Evolutionary conservation across 2,797 vertebrate genomes (phyloP).

Genomic region (Leuciscus waleckii): DNA sequence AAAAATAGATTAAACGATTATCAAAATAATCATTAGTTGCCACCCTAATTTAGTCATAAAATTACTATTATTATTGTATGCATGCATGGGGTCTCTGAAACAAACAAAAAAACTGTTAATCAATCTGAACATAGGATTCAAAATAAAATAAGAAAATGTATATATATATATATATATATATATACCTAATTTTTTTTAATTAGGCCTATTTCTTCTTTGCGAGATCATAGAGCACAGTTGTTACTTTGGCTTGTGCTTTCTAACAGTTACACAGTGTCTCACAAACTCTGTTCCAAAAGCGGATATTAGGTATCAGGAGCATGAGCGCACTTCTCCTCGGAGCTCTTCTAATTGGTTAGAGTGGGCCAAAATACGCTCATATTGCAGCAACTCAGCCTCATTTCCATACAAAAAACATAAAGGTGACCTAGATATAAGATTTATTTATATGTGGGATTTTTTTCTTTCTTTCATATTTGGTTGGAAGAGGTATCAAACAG

Average conservation of each 20-base stretch:
- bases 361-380: conserved; percentile 79
- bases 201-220: background rate
- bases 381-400: conserved; percentile 78
- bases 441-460: conserved; percentile 46
- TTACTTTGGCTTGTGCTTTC: conserved; percentile 26
- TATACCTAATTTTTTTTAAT: background rate
- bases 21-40: background rate
- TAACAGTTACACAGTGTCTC: conserved; percentile 31
- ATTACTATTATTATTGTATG: background rate
- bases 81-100: background rate
- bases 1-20: background rate
- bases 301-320: conserved; percentile 66
- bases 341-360: conserved; percentile 81
- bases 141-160: background rate
- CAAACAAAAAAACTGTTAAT: background rate
- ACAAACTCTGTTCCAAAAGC: conserved; percentile 28
- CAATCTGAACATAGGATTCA: too few relatives aligned
- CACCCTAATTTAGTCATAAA: background rate
- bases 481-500: conserved; percentile 53
- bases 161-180: too few relatives aligned
- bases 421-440: conserved; percentile 75
- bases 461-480: conserved; percentile 48
- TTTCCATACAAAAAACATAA: conserved; percentile 82
- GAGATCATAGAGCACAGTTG: background rate
- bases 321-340: conserved; percentile 80